These are phyloP conservation scores for Drosophila neonasuta DNA, from an alignment of 2,888 invertebrate genomes.

Conservation along the genomic window DNA sequence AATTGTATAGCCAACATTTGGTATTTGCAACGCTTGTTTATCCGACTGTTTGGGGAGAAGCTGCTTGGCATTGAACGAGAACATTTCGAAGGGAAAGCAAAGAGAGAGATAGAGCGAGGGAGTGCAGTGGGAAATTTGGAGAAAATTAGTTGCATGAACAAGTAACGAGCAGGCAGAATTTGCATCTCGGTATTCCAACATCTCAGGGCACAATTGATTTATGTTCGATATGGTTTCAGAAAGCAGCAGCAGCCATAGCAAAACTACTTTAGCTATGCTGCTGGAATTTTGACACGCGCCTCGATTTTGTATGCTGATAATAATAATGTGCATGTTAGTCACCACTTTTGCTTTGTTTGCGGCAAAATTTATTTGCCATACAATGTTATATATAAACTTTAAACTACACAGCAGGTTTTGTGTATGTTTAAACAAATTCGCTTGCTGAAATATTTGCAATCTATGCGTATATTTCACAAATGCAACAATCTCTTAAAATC, in stretches of 20 bases:
- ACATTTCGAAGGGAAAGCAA: not conserved
- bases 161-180: conserved; percentile 28
- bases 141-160: conserved; percentile 62
- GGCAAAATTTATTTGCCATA: conserved; percentile 30
- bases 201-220: conserved; percentile 26
- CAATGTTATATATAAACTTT: conserved; percentile 27
- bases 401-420: conserved; percentile 16
- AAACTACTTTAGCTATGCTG: conserved; percentile 4
- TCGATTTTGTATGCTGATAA: not conserved
- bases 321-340: not conserved
- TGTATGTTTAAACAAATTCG: conserved; percentile 25
- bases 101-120: not conserved
- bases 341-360: conserved; percentile 3
- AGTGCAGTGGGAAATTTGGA: not conserved
- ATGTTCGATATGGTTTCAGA: not conserved
- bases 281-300: conserved; percentile 22
- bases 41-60: conserved; percentile 1
- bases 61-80: conserved; percentile 18
- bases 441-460: conserved; percentile 26
- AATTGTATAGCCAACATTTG: conserved; percentile 62
- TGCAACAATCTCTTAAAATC: conserved; percentile 15
- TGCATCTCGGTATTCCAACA: conserved; percentile 7
- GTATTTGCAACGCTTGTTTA: conserved; percentile 58
- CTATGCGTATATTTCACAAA: not conserved
- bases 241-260: not conserved